Percentiles rank a stretch among this genome's conserved stretches.
These are phyloP conservation scores for Ursus arctos DNA, from an alignment of 2,113 vertebrate species.

Conservation along the genomic window DNA sequence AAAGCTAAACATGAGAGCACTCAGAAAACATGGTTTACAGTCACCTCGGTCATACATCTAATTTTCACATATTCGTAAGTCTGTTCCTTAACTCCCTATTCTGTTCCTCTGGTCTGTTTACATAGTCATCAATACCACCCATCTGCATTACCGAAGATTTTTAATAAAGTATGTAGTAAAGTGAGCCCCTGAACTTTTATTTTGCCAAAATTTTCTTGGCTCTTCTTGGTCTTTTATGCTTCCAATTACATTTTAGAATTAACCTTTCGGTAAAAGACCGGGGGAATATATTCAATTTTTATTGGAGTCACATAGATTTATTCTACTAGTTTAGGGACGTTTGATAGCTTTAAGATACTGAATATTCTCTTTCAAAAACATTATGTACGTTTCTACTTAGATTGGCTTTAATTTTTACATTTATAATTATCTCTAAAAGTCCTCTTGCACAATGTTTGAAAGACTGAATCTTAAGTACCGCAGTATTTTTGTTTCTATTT, in stretches of 20 bases:
- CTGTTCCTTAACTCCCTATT: background rate
- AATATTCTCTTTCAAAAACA: background rate
- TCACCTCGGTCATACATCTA: background rate
- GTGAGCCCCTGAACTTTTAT: background rate
- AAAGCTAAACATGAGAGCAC: background rate
- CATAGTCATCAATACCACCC: background rate
- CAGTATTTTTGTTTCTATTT: background rate
- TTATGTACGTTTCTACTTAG: constrained; percentile 32
- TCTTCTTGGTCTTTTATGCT: background rate
- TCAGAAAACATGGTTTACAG: background rate
- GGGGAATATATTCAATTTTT: background rate
- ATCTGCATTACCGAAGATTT: background rate
- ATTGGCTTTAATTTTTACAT: constrained; percentile 8
- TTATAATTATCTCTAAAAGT: constrained; percentile 1
- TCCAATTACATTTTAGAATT: background rate
- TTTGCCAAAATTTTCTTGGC: constrained; percentile 17
- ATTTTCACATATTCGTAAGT: background rate
- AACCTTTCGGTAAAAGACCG: background rate
- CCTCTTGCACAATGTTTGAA: background rate
- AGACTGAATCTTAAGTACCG: background rate
- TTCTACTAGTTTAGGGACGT: background rate
- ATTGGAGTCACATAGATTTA: background rate
- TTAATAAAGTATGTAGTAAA: background rate
- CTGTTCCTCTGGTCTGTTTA: constrained; percentile 6
- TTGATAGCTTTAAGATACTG: background rate